These are phyloP conservation scores for Caiman crocodilus DNA, from an alignment of 2,797 vertebrate genomes.

Conservation along the genomic window DNA sequence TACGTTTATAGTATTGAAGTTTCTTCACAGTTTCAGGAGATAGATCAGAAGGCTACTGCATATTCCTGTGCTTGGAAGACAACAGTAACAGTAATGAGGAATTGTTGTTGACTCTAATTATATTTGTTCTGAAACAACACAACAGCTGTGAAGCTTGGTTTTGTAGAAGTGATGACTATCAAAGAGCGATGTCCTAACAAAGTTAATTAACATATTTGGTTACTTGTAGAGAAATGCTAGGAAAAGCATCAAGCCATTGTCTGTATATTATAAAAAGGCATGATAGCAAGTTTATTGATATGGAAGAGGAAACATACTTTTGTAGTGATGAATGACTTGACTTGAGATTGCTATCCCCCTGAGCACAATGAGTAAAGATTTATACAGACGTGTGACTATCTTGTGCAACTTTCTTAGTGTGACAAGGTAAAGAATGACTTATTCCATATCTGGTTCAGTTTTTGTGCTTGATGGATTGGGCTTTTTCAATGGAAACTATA, in stretches of 20 bases:
- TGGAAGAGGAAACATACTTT: neutral
- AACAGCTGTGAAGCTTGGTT: neutral
- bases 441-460: neutral
- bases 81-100: neutral
- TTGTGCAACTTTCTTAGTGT: neutral
- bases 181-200: neutral
- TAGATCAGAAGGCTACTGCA: neutral
- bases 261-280: constrained; percentile 39
- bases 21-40: neutral
- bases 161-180: neutral
- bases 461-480: constrained; percentile 39
- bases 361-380: constrained; percentile 27
- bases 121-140: neutral
- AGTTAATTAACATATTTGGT: neutral
- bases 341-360: neutral
- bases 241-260: neutral
- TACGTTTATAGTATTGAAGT: neutral
- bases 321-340: constrained; percentile 12
- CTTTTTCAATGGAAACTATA: neutral
- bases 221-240: neutral
- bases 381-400: constrained; percentile 3
- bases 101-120: neutral
- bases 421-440: constrained; percentile 30
- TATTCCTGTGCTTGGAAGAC: neutral
- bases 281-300: neutral